Evolutionary conservation across 2,888 invertebrate species (phyloP).

Genomic region (Brenthis daphne): DNA sequence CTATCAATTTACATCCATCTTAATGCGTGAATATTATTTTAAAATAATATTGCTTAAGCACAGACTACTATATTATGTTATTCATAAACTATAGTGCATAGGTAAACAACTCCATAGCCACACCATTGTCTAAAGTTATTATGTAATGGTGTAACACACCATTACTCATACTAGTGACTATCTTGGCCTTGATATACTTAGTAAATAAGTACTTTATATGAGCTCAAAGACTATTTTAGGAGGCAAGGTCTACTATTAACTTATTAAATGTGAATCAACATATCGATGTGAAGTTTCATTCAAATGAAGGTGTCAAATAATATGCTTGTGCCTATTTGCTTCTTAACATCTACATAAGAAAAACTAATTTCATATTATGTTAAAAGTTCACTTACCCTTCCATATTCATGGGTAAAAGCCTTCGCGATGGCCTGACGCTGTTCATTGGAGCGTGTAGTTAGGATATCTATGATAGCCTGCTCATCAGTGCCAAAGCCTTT

Average conservation of each 20-base stretch:
- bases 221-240: background rate
- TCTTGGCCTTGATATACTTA: constrained; percentile 19
- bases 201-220: background rate
- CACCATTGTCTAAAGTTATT: constrained; percentile 8
- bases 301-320: too few species aligned
- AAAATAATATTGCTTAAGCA: too few species aligned
- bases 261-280: too few species aligned
- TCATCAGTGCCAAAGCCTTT: constrained; percentile 91
- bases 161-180: constrained; percentile 19
- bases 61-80: too few species aligned
- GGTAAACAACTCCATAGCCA: background rate
- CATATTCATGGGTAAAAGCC: constrained; percentile 83
- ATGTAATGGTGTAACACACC: constrained; percentile 14
- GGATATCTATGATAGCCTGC: constrained; percentile 87
- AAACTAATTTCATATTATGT: background rate
- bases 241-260: background rate
- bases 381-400: constrained; percentile 65
- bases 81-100: background rate
- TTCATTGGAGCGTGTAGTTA: constrained; percentile 85
- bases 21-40: background rate
- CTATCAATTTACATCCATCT: background rate
- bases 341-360: background rate
- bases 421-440: constrained; percentile 88
- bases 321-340: too few species aligned
- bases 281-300: too few species aligned